Evolutionary conservation across 1,140 invertebrate genomes (phyloP).

Genomic region (Portunus trituberculatus): DNA sequence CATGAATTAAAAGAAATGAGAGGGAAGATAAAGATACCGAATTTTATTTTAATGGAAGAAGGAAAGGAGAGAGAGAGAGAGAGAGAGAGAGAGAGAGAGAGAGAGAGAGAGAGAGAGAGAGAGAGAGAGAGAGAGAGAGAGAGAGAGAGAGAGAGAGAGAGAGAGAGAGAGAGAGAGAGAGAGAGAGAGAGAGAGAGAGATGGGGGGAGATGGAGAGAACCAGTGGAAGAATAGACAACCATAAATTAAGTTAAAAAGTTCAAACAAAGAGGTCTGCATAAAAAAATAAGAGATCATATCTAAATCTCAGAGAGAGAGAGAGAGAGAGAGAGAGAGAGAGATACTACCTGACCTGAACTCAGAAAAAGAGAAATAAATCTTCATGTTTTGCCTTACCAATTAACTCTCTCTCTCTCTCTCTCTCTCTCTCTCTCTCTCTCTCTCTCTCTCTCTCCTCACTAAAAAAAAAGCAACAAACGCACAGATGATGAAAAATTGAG

Average conservation of each 20-base stretch:
- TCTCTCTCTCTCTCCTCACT: not conserved
- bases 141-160: not conserved
- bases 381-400: not conserved
- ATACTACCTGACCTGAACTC: no score
- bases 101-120: not conserved
- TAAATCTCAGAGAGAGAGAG: not conserved
- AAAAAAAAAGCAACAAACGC: not conserved
- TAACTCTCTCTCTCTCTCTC: not conserved
- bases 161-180: not conserved
- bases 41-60: not conserved
- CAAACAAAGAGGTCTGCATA: not conserved
- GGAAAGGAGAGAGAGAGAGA: not conserved
- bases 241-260: not conserved
- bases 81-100: not conserved
- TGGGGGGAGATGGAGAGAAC: not conserved
- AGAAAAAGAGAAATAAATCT: not conserved
- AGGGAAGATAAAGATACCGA: not conserved
- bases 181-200: not conserved
- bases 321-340: no score
- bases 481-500: no score
- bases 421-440: conserved; percentile 29
- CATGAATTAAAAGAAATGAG: not conserved
- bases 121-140: not conserved
- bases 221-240: not conserved
- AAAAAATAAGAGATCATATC: not conserved